These are phyloP conservation scores for Antheraea yamamai DNA, from an alignment of 2,888 invertebrate species.

Conservation along the genomic window DNA sequence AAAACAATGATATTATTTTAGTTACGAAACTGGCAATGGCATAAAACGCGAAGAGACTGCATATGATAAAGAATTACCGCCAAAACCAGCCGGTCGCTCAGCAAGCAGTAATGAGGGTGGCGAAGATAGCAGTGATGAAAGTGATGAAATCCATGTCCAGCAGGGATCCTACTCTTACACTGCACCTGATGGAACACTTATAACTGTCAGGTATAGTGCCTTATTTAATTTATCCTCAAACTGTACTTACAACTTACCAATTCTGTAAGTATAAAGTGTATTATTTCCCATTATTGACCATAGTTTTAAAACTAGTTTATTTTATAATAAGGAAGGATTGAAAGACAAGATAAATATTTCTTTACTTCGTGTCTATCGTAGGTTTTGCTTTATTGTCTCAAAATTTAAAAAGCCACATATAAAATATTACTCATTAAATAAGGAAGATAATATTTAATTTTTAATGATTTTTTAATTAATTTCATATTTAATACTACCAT, in stretches of 20 bases:
- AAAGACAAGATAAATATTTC: background rate
- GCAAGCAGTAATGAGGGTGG: slow-evolving; percentile 72
- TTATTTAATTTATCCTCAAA: background rate
- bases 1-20: slow-evolving; percentile 44
- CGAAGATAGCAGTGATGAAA: slow-evolving; percentile 81
- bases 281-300: background rate
- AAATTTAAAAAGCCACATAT: background rate
- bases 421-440: background rate
- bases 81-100: slow-evolving; percentile 55
- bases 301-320: background rate
- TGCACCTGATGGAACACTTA: slow-evolving; percentile 86
- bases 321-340: background rate
- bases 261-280: background rate
- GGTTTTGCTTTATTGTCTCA: background rate
- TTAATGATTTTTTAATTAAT: background rate
- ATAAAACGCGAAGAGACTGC: slow-evolving; percentile 88
- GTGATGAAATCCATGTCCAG: slow-evolving; percentile 83
- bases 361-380: background rate
- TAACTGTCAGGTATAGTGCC: slow-evolving; percentile 79
- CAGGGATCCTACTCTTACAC: slow-evolving; percentile 86
- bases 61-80: slow-evolving; percentile 84
- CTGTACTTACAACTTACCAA: background rate
- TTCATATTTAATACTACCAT: background rate
- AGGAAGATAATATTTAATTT: background rate
- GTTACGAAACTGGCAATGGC: slow-evolving; percentile 90